Base-by-base conservation (phyloP, 2,113 vertebrate species). In the Melanostigma gelatinosum region DNA sequence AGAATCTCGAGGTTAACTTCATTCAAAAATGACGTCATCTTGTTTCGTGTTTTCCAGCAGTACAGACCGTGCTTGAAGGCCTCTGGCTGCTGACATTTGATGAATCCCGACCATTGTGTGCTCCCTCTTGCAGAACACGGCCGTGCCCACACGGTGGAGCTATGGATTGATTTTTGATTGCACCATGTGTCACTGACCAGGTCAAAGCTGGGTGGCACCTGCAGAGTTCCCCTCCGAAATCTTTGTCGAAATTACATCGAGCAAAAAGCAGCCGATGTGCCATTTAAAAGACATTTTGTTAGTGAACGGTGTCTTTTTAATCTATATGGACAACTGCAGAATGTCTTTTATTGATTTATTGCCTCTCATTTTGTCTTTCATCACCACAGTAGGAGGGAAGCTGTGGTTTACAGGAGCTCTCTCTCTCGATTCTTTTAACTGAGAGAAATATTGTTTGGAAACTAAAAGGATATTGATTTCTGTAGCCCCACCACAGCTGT, bases 131-230 rank as follows among this genome's bases (percentile, higher is more conserved):
- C 73, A 91, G 29, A 75, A 73, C 11, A 16, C 1, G 4, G 1
- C 29, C 79, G 38, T 85, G 79, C 42, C 89, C 94, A 93, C 88
- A 83, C 74, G 93, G 86, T 88, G 91, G 94, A 83, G 93, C 92
- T 93, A 77, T 84, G 83, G 85, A 71, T 89, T 67, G 74, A 65
- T 79, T 76, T 89, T 83, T 71, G 50, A 50, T 67, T 54, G 34
- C 69, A 38, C 16, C 77, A 44, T 78, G 74, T 88, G 85, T 89
- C 83, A 85, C 71, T 78, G 85, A 91, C 86, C 85, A 90, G 88
- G 90, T 92, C 92, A 93, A 87, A 89, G 46, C 75, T 0, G 1
- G 60, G 77, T 80, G 79, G 65, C 67, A 82, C 63, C 79, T 85
- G 66, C 61, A 77, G 55, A 34, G 36, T 38, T 29, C 63, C 55